Base-by-base conservation (phyloP, 2,113 vertebrate species). In the Xyrauchen texanus region DNA sequence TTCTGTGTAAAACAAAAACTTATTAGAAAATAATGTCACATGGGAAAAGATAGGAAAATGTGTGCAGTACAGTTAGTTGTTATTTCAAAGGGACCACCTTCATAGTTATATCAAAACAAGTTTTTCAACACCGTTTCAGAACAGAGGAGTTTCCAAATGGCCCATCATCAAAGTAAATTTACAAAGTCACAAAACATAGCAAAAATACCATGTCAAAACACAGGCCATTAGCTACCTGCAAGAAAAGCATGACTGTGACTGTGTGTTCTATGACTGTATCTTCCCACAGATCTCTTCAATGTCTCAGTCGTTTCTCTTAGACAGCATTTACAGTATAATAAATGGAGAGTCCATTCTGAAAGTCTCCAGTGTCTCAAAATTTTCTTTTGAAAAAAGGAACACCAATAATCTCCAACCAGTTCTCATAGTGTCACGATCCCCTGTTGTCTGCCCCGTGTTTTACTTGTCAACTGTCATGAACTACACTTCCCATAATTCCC, bases 1-100 rank as follows among this genome's bases (percentile, higher is more conserved):
- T 49, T 68, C 52, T 68, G 78, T 79, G 55, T 72, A 58, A n/a
- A 66, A 74, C 47, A 13, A 71, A 76, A 76, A 65, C 63, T 52
- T 74, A 66, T 80, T 75, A 80, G 58, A 75, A 62, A 78, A 61
- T 51, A 49, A 57, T 15, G 47, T 62, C 66, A 49, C 4, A 8
- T 47, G 64, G 75, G 61, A 72, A 21, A 68, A 42, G 76, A 34
- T 34, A 34, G 21, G 21, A 34, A 34, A 34, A 1, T 1, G 21
- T 34, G 71, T 73, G 9, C 21, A 11, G 49, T 64, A 55, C 70
- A 49, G 15, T 63, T 47, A 78, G 77, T 68, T 58, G 21, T 55
- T 49, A 49, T 69, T 34, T 79, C 60, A 78, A 49, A 76, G 63
- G 34, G 44, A 53, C 52, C n/a, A 55, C 11, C 53, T 44, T 45